Evolutionary conservation across 2,113 vertebrate species (phyloP), one percentile per base, ranked within the genome.

Genomic region (Leptosomus discolor): DNA sequence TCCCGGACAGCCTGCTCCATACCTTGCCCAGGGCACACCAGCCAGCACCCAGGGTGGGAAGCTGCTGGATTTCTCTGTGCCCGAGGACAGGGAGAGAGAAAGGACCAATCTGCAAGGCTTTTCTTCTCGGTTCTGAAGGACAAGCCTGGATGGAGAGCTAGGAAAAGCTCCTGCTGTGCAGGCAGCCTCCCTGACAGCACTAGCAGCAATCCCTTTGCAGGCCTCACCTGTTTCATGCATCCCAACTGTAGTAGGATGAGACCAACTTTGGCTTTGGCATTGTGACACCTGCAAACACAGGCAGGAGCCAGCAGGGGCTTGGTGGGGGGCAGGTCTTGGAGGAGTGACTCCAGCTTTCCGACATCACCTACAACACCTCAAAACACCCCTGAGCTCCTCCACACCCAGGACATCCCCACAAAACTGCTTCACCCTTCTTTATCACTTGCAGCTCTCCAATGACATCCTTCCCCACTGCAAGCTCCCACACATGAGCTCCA

Each of bases 1-100:
- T 63, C 43, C 43, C 2, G 2, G 36, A 5, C 58, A 84, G 45
- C 12, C 21, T 32, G 14, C 7, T 48, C 29, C 2, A 1, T 26
- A 53, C 24, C 29, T 36, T 1, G 0, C 34, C 39, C 12, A n/a
- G 34, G 19, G 23, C 7, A 54, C 2, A 45, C 2, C 11, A 4
- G 2, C 1, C 20, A 51, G 51, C 34, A 81, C 26, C 50, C 1
- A 1, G 12, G 13, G 0, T 27, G 45, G 53, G 50, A 92, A 76
- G 7, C 27, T 80, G 13, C 14, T 2, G 2, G 12, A 18, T 88
- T 60, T 73, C 24, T 37, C 37, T 41, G 17, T 12, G 10, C 9
- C 8, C 0, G 2, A 53, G 9, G 30, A 39, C 12, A 48, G 16
- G 14, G 30, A 67, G 29, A 41, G 12, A 15, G 16, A 65, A 48